Percentiles rank a stretch among this genome's conserved stretches.
Evolutionary conservation across 2,888 invertebrate genomes (phyloP).

Genomic region (Macaria liturata): DNA sequence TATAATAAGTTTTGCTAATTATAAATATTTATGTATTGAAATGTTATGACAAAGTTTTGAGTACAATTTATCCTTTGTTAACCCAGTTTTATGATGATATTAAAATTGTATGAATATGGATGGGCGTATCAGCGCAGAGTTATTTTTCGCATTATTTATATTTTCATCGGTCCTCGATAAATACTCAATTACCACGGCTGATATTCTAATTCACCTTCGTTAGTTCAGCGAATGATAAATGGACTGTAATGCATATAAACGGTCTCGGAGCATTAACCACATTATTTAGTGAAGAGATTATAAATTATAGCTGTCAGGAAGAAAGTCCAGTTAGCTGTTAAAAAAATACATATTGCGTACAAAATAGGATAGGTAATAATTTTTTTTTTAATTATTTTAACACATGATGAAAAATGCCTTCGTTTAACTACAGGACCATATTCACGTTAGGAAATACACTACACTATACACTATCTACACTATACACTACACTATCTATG

Average conservation of each 20-base stretch:
- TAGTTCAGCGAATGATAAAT: conserved; percentile 62
- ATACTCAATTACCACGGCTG: background rate
- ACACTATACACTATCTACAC: no score
- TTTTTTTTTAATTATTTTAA: no score
- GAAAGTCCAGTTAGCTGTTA: no score
- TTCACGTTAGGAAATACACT: no score
- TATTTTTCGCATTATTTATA: no score
- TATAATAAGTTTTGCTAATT: conserved; percentile 33
- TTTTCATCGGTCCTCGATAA: no score
- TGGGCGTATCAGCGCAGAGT: no score
- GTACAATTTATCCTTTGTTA: background rate
- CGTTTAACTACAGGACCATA: no score
- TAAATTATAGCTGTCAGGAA: background rate
- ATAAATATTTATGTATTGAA: conserved; percentile 5
- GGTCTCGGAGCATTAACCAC: conserved; percentile 52
- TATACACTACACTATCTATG: no score
- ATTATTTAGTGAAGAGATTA: conserved; percentile 34
- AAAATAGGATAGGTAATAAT: no score
- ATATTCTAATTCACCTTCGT: conserved; percentile 52
- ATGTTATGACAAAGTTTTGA: background rate
- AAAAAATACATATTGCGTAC: no score
- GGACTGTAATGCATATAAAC: conserved; percentile 61
- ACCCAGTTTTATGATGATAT: background rate
- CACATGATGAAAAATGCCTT: no score
- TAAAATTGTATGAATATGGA: conserved; percentile 8